These are phyloP conservation scores for Lordiphosa mommai DNA, from an alignment of 1,140 invertebrate genomes.

Conservation along the genomic window DNA sequence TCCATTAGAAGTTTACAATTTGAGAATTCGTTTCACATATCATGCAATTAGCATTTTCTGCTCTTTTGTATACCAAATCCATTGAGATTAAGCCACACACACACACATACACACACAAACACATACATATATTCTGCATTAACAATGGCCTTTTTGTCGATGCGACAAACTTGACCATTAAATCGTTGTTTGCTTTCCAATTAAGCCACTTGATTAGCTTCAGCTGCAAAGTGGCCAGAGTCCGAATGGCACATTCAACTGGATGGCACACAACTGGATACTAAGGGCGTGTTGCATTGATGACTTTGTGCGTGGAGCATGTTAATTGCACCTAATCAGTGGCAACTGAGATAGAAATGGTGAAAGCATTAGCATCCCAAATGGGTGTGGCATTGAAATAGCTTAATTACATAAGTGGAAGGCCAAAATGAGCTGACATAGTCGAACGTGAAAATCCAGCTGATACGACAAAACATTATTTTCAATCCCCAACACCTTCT, in stretches of 20 bases:
- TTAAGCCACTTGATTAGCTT: conserved; percentile 73
- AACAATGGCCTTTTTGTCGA: conserved; percentile 40
- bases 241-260: not conserved
- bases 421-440: conserved; percentile 29
- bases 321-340: conserved; percentile 71
- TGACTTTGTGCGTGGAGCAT: conserved; percentile 54
- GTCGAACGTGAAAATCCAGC: conserved; percentile 27
- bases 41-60: not conserved
- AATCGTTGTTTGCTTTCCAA: conserved; percentile 73
- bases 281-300: conserved; percentile 2
- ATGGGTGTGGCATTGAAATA: conserved; percentile 40
- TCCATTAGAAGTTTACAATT: no score
- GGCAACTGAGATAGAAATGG: conserved; percentile 18
- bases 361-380: conserved; percentile 7
- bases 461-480: not conserved
- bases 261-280: not conserved
- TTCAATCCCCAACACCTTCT: not conserved
- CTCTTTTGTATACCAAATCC: not conserved
- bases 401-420: conserved; percentile 58
- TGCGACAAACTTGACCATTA: conserved; percentile 52
- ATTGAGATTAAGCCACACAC: conserved; percentile 15
- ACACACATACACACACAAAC: not conserved
- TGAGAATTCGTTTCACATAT: not conserved
- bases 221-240: conserved; percentile 18
- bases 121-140: conserved; percentile 18